These are phyloP conservation scores for Acleris sparsana DNA, from an alignment of 2,888 invertebrate species.

Conservation along the genomic window DNA sequence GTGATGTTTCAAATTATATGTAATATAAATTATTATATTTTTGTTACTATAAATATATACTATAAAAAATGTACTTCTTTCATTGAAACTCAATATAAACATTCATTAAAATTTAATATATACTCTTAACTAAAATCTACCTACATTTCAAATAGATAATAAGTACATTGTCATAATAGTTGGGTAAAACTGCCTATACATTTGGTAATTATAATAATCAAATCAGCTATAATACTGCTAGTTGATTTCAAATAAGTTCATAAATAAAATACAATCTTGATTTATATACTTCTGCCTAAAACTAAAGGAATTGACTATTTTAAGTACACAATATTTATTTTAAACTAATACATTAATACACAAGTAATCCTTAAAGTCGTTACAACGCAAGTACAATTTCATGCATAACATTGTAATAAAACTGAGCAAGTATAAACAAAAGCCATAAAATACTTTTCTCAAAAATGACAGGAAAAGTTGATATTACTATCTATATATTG, in stretches of 20 bases:
- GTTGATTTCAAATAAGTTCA: neutral
- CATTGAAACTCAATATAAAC: conserved; percentile 35
- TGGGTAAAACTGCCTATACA: neutral
- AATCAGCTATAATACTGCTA: neutral
- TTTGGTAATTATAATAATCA: neutral
- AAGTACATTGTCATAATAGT: conserved; percentile 7
- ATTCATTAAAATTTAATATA: conserved; percentile 31
- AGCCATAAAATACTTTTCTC: neutral
- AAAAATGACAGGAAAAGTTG: no score
- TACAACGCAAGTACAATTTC: no score
- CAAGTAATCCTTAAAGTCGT: no score
- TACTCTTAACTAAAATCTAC: conserved; percentile 16
- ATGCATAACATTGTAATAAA: neutral
- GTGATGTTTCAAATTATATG: conserved; percentile 47
- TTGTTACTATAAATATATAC: conserved; percentile 67
- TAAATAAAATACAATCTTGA: neutral
- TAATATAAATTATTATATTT: conserved; percentile 56
- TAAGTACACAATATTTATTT: no score
- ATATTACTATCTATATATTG: no score
- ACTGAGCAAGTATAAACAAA: neutral
- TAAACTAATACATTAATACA: no score
- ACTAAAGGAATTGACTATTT: no score
- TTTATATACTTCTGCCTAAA: no score
- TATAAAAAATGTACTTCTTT: conserved; percentile 46
- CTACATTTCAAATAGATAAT: conserved; percentile 18